Evolutionary conservation across 2,888 invertebrate species (phyloP), one percentile per base, ranked within the genome.

Genomic region (Philaethria dido): DNA sequence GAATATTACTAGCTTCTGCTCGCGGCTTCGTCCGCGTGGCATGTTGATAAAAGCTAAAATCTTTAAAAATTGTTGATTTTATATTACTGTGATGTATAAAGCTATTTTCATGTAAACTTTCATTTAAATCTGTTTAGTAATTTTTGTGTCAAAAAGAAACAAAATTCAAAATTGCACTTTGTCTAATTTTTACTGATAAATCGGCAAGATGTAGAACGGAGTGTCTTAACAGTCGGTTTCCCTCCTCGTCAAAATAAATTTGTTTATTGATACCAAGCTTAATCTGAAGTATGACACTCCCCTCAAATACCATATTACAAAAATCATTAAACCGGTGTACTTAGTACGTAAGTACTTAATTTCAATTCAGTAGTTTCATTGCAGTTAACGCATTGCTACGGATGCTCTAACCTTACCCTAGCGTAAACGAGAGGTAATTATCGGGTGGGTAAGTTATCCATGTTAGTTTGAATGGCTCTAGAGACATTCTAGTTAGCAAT

Each of bases 341-440:
- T 29, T 11, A 11, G 9, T 29, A 3, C 25, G 29, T 52, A 33
- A 29, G 22, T 9, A 29, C 25, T 50, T 25, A 50, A 25, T 64
- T 48, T 59, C 48, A 42, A 50, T 48, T 50, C n/a, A 64, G 29
- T 65, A 52, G 52, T 52, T 52, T 14, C 52, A 11, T 52, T 29
- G 65, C 65, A 65, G 42, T 48, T 57, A 57, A 39, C 39, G 54
- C 64, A 64, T 64, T 69, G 62, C 61, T 69, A 69, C 29, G 69
- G 69, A 52, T 69, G 67, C 69, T 20, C 42, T 55, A 50, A 45
- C 39, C 42, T 59, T 57, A 42, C 44, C 33, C 42, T 25, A 16
- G 25, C 47, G 61, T 36, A 64, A 47, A 69, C 44, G 33, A 9
- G 42, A 50, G 61, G 67, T 64, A 39, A 69, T 55, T 65, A 66